phyloP scores from a whole-genome alignment of 2,888 invertebrate species.

The Hypselothyrea guttata region DNA sequence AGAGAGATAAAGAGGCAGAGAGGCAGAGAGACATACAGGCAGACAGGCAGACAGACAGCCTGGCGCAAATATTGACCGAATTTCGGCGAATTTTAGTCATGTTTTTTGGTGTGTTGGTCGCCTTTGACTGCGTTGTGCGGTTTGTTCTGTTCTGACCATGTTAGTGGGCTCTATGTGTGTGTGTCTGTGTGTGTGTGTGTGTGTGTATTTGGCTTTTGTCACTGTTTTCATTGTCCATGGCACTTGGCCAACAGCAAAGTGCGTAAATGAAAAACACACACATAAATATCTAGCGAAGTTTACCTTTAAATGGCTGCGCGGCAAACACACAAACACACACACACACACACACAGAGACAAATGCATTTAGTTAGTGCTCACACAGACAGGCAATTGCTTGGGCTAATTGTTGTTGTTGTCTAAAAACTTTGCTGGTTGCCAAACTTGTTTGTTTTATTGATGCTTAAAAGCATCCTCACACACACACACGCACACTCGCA shows the following conservation, averaged over 20 bases:
- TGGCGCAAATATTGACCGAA: constrained; percentile 72
- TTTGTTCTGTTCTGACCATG: constrained; percentile 27
- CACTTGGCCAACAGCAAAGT: constrained; percentile 29
- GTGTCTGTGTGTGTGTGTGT: constrained; percentile 17
- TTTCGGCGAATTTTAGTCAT: constrained; percentile 53
- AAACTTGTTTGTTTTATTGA: constrained; percentile 67
- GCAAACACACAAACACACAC: constrained; percentile 3
- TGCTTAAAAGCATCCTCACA: constrained; percentile 45
- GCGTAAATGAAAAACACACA: constrained; percentile 39
- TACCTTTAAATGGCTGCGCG: constrained; percentile 3
- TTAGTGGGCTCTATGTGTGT: constrained; percentile 10
- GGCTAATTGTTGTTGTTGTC: constrained; percentile 24
- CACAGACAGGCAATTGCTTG: not conserved
- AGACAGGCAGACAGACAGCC: constrained; percentile 10
- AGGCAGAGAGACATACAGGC: too few relatives aligned
- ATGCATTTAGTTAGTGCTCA: not conserved
- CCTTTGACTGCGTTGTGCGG: constrained; percentile 30
- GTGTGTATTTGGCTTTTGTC: constrained; percentile 33
- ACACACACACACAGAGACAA: not conserved
- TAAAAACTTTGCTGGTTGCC: constrained; percentile 35
- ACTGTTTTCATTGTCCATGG: constrained; percentile 50
- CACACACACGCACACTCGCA: constrained; percentile 19
- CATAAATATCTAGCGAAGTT: too few relatives aligned
- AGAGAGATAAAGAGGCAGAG: constrained; percentile 8
- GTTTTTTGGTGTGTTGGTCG: constrained; percentile 39